phyloP scores from a whole-genome alignment of 1,140 invertebrate species.

The Asobara japonica region DNA sequence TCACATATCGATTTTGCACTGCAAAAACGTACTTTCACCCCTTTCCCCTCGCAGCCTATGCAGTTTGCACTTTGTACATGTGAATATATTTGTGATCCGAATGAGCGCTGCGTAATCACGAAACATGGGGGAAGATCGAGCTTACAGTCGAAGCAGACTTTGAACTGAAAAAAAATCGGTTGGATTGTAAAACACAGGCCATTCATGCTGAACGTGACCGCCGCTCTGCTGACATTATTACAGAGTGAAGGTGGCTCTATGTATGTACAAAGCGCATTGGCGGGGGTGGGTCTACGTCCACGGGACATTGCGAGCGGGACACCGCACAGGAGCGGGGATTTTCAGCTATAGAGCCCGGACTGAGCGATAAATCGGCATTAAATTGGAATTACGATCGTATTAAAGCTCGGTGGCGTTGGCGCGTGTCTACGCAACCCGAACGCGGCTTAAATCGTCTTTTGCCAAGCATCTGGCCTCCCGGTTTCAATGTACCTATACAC shows the following conservation, averaged over 20 bases:
- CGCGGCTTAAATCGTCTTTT: constrained; percentile 50
- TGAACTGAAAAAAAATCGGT: constrained; percentile 42
- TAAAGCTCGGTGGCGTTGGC: constrained; percentile 43
- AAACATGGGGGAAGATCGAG: too few relatives aligned
- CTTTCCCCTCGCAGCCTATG: too few relatives aligned
- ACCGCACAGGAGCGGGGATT: neutral
- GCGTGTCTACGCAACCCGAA: constrained; percentile 55
- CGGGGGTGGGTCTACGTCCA: neutral
- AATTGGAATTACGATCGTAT: constrained; percentile 62
- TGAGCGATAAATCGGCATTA: constrained; percentile 59
- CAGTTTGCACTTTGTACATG: too few relatives aligned
- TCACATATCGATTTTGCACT: too few relatives aligned
- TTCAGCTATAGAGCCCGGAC: constrained; percentile 1
- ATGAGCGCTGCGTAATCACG: too few relatives aligned
- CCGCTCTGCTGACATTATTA: constrained; percentile 53
- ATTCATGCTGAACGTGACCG: constrained; percentile 62
- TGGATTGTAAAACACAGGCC: constrained; percentile 45
- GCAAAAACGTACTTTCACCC: too few relatives aligned
- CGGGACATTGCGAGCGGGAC: neutral
- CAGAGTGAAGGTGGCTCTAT: constrained; percentile 11
- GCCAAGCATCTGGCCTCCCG: constrained; percentile 26
- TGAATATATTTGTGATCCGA: too few relatives aligned
- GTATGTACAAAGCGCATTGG: neutral
- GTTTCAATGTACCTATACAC: too few relatives aligned
- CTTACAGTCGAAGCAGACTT: too few relatives aligned